Base-by-base conservation (phyloP, 2,113 vertebrate genomes). In the Electrona antarctica region DNA sequence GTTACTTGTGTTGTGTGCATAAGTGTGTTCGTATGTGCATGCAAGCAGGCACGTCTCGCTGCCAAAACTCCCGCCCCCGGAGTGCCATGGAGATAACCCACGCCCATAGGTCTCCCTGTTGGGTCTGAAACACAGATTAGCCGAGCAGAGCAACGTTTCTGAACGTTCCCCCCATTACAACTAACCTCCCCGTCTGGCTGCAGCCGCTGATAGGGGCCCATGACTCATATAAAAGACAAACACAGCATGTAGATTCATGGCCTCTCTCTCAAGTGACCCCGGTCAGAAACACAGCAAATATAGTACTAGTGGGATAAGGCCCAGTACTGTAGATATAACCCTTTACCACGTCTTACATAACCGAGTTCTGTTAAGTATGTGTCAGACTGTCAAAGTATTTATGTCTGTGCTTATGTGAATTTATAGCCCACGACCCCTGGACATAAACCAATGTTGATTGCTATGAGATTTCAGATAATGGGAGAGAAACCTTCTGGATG, bases 151-250 rank as follows among this genome's bases (percentile, higher is more conserved):
- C 73, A 0, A 58, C 13, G 57, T 76, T 67, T 71, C 56, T 50
- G 47, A 4, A 56, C 58, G 7, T 9, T 47, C 51, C 33, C 60
- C 55, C 13, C 48, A 55, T 59, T 57, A 68, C 70, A 21, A 55
- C 15, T 21, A 21, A 21, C 21, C 21, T 67, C 56, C 59, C 70
- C 54, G 73, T 71, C 74, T 78, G 71, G 45, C 70, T 68, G 12
- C 1, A 76, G 66, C 64, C 60, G 64, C 82, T 80, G 79, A 86
- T 77, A 81, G 76, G 76, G 72, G 79, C 65, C 66, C 50, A 70
- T 71, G 85, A 82, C 41, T 86, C 81, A 80, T 61, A 63, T 49
- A 60, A 51, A 68, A 80, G 52, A 79, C 72, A 77, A 76, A 82
- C 75, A 47, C 62, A 63, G 67, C 49, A 41, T 69, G 54, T 60